Evolutionary conservation across 2,113 vertebrate genomes (phyloP).

Genomic region (Noturus placidus): DNA sequence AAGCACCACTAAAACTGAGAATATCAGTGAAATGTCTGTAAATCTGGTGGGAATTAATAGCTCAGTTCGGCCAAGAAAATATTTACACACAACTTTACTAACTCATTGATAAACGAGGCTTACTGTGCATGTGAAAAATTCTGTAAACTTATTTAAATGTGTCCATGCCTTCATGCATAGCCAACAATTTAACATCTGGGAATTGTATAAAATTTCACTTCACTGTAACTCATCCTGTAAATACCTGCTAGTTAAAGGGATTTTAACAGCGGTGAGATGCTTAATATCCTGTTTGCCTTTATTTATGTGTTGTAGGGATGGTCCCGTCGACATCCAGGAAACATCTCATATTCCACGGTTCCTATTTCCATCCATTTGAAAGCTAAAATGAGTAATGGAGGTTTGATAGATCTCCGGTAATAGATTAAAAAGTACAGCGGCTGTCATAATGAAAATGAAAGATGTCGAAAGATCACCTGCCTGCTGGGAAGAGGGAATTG

Average conservation of each 20-base stretch:
- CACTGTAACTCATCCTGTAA: neutral
- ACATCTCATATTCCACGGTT: neutral
- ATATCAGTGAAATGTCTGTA: neutral
- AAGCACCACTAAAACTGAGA: neutral
- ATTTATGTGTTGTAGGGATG: neutral
- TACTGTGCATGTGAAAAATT: neutral
- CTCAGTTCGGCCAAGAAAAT: too few relatives aligned
- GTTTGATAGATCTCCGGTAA: slow-evolving; percentile 3
- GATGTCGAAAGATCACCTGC: neutral
- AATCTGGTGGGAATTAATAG: neutral
- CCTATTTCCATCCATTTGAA: neutral
- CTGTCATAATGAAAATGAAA: slow-evolving; percentile 16
- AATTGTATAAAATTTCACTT: neutral
- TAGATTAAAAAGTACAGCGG: slow-evolving; percentile 1
- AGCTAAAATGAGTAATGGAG: neutral
- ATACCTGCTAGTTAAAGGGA: neutral
- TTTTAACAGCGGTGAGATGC: neutral
- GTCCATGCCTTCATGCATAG: neutral
- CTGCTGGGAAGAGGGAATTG: neutral
- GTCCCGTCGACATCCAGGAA: neutral
- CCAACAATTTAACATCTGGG: neutral
- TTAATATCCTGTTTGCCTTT: neutral
- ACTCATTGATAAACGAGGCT: too few relatives aligned
- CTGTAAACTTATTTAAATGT: neutral
- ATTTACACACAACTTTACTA: too few relatives aligned